Evolutionary conservation across 2,797 vertebrate genomes (phyloP), one percentile per base, ranked within the genome.

Genomic region (Onychomys arenicola): DNA sequence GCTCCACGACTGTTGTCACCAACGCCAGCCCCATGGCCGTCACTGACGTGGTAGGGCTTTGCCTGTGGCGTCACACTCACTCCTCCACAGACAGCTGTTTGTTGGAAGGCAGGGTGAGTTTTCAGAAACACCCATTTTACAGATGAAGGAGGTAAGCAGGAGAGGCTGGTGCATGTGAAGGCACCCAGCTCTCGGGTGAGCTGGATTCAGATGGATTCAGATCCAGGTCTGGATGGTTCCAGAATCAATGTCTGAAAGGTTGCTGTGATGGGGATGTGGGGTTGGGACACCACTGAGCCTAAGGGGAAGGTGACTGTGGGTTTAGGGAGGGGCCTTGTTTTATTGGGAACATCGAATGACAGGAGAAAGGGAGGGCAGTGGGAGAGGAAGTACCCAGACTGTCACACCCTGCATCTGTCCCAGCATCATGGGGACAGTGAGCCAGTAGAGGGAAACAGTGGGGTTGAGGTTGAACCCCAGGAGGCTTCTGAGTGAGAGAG

Each of bases 21-120:
- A 57, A 63, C 12, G 21, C 9, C 49, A n/a, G 43, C 7, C 2
- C 43, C n/a, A n/a, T n/a, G 46, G 73, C 75, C 19, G 2, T 61
- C 16, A 21, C 27, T 23, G 43, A 6, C 0, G 0, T 4, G 21
- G 21, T 0, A 21, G 2, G 5, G 17, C 63, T 80, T 55, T 81
- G 93, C 55, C 40, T 4, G 21, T 61, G 2, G 9, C 0, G 3
- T 5, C 37, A 6, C 23, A 3, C 1, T 1, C 34, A 71, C 0
- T 21, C 49, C 2, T 81, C 29, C 0, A 43, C 17, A 43, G 46
- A 23, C 1, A 37, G 46, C 61, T 82, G 73, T 55, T 40, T 3
- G 73, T 3, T 5, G 13, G 61, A 19, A 9, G 59, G 1, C 0
- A 67, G 46, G 25, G 40, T 27, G 12, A 46, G 37, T 19, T 59